Conservation (phyloP, 2,888 invertebrate species). For the Callyntrura sp. region DNA sequence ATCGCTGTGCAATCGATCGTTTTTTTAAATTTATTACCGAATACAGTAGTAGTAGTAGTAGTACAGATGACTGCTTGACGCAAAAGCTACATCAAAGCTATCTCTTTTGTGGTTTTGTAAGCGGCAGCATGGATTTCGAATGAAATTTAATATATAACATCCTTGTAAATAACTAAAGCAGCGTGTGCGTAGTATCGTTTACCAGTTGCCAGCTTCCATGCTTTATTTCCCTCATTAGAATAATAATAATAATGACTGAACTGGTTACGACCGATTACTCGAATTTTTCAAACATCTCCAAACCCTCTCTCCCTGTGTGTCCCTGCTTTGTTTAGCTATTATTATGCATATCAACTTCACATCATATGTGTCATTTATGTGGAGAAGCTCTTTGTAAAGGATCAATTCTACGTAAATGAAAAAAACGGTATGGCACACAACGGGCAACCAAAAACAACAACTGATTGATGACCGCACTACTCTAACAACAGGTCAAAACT, state of each 20-base stretch:
- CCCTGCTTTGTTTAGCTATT: neutral
- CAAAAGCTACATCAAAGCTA: neutral
- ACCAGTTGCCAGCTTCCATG: neutral
- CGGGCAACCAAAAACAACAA: neutral
- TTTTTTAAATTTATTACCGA: neutral
- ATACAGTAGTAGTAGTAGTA: too few relatives aligned
- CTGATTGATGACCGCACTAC: neutral
- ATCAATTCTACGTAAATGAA: neutral
- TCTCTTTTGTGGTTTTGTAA: neutral
- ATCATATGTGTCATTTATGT: neutral
- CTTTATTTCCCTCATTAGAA: neutral
- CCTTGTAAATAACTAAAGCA: too few relatives aligned
- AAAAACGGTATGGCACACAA: neutral
- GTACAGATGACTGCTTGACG: too few relatives aligned
- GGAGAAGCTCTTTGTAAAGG: neutral
- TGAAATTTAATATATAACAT: too few relatives aligned
- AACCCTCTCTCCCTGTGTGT: neutral
- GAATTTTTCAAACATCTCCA: neutral
- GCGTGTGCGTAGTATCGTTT: too few relatives aligned
- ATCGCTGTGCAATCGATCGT: neutral
- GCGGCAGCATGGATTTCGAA: too few relatives aligned
- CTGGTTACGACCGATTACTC: too few relatives aligned
- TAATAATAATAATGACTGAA: neutral
- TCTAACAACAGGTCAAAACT: slow-evolving; percentile 1
- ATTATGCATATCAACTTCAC: neutral